Conservation (phyloP, 2,113 vertebrate species). For the Pavo muticus region DNA sequence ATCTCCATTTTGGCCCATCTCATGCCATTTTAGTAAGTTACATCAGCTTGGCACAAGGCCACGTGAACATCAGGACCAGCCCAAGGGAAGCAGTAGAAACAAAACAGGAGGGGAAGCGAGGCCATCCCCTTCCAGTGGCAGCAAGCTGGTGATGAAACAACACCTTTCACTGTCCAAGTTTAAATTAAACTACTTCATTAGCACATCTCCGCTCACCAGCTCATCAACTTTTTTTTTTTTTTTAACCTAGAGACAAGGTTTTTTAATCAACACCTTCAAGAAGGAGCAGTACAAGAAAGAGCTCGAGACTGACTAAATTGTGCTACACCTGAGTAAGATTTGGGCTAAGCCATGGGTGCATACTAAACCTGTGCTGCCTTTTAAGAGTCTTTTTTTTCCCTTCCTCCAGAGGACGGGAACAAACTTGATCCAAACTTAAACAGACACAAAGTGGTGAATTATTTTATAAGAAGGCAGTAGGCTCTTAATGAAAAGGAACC, state of each 20-base stretch:
- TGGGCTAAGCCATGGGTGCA: neutral
- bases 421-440: neutral
- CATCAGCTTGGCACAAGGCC: slow-evolving; percentile 22
- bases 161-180: neutral
- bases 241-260: neutral
- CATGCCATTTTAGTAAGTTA: slow-evolving; percentile 30
- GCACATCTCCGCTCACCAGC: neutral
- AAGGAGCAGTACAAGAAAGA: neutral
- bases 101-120: slow-evolving; percentile 26
- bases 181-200: neutral
- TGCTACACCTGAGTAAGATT: neutral
- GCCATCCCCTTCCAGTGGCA: neutral
- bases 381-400: neutral
- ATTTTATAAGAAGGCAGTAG: neutral
- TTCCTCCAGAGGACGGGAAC: neutral
- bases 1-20: neutral
- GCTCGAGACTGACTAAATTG: neutral
- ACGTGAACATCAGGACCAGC: neutral
- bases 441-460: neutral
- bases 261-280: neutral
- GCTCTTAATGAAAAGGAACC: neutral
- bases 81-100: neutral
- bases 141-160: neutral
- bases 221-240: neutral
- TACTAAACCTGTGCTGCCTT: neutral